These are phyloP conservation scores for Halcyon leucocephala DNA, from an alignment of 2,797 vertebrate species.

Conservation along the genomic window DNA sequence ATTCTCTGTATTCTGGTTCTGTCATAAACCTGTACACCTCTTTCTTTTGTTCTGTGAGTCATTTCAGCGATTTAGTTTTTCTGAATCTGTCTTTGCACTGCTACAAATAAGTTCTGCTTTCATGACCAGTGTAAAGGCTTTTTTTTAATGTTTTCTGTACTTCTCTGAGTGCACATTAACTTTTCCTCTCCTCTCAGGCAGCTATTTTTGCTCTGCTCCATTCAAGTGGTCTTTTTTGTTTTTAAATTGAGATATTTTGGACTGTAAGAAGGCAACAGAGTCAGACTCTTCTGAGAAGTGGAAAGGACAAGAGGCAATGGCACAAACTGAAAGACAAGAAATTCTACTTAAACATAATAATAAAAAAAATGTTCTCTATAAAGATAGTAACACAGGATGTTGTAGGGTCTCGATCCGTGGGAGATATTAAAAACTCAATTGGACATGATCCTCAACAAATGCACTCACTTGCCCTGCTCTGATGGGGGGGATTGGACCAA, in stretches of 20 bases:
- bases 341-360: background rate
- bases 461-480: background rate
- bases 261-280: background rate
- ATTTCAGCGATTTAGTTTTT: background rate
- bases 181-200: background rate
- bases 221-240: background rate
- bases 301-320: background rate
- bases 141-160: background rate
- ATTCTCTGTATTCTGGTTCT: background rate
- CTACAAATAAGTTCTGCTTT: background rate
- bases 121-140: background rate
- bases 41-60: background rate
- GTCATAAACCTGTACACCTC: background rate
- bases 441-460: background rate
- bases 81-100: background rate
- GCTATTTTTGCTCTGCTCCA: background rate
- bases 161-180: background rate
- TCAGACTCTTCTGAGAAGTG: background rate
- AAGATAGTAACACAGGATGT: background rate
- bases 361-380: background rate
- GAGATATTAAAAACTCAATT: background rate
- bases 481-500: background rate
- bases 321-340: background rate
- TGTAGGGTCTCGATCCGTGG: background rate
- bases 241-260: background rate